Evolutionary conservation across 1,140 invertebrate species (phyloP).

Genomic region (Plodia interpunctella): DNA sequence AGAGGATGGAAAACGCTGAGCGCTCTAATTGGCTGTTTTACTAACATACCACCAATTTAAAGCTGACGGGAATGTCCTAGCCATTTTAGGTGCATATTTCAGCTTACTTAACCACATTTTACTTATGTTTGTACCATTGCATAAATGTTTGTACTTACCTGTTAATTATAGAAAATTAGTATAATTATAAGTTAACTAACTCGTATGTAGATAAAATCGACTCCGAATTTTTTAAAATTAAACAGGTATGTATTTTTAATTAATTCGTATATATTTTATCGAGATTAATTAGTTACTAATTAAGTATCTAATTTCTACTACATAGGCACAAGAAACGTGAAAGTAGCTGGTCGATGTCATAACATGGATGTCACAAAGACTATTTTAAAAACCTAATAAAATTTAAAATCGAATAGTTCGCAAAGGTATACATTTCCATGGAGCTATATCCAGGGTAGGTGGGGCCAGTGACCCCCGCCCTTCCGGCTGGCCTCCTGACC

Average conservation of each 20-base stretch:
- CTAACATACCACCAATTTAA: conserved; percentile 15
- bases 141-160: not conserved
- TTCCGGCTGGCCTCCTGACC: conserved; percentile 53
- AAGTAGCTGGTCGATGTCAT: too few relatives aligned
- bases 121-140: conserved; percentile 1
- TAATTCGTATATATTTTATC: too few relatives aligned
- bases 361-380: too few relatives aligned
- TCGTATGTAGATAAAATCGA: too few relatives aligned
- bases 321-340: too few relatives aligned
- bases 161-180: not conserved
- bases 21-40: conserved; percentile 17
- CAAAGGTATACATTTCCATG: not conserved
- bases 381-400: too few relatives aligned
- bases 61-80: conserved; percentile 1
- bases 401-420: too few relatives aligned
- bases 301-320: too few relatives aligned
- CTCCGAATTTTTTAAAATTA: too few relatives aligned
- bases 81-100: not conserved
- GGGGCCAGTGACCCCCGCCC: conserved; percentile 37
- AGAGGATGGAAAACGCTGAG: not conserved
- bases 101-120: conserved; percentile 2
- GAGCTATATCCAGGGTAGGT: conserved; percentile 25
- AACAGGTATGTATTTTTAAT: too few relatives aligned
- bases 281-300: too few relatives aligned
- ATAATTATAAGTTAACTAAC: not conserved